Conservation (phyloP, 1,140 invertebrate species). For the Tetragonula clypearis region DNA sequence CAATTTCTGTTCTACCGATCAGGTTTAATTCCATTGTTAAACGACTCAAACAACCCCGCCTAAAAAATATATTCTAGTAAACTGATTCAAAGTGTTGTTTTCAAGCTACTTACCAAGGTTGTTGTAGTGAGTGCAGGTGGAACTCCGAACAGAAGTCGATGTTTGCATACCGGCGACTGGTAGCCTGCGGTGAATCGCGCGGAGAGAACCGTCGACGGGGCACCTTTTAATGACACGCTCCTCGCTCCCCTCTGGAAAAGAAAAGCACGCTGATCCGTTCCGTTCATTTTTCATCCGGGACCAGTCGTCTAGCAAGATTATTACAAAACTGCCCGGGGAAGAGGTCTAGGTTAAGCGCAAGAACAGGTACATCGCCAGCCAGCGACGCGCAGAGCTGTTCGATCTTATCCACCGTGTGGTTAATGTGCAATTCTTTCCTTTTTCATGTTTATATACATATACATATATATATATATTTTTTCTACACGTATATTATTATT, state of each 20-base stretch:
- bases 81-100: not conserved
- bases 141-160: conserved; percentile 12
- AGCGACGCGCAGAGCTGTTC: not conserved
- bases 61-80: not conserved
- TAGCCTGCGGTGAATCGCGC: not conserved
- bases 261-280: conserved; percentile 54
- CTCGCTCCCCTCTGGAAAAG: conserved; percentile 26
- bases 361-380: conserved; percentile 24
- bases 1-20: no score
- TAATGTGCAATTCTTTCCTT: not conserved
- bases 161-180: conserved; percentile 18
- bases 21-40: no score
- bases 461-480: no score
- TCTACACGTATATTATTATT: no score
- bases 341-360: conserved; percentile 51
- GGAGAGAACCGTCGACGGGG: conserved; percentile 46
- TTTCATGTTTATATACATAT: no score
- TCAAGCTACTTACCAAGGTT: not conserved
- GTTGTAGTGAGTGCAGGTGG: not conserved
- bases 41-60: not conserved
- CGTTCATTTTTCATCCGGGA: conserved; percentile 61
- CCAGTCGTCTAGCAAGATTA: conserved; percentile 63
- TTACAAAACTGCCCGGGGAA: conserved; percentile 49
- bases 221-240: conserved; percentile 58
- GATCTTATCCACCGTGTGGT: not conserved